phyloP scores from a whole-genome alignment of 2,888 invertebrate genomes.

The Mimachlamys varia region DNA sequence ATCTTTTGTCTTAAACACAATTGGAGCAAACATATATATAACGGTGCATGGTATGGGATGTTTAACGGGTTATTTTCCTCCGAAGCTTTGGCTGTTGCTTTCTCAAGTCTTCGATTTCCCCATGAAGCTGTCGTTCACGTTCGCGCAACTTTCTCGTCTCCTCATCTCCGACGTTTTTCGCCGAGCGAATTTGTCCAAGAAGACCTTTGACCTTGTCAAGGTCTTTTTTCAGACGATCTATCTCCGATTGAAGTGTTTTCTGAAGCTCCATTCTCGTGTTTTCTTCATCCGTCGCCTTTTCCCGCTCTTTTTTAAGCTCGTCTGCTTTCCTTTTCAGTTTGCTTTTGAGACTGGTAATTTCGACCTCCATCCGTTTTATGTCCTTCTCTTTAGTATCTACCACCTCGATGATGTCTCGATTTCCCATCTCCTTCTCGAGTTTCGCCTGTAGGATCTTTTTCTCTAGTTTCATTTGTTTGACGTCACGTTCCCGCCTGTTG shows the following conservation, averaged over 20 bases:
- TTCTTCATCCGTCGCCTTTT: conserved; percentile 58
- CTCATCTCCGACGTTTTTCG: conserved; percentile 65
- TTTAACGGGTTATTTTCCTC: conserved; percentile 38
- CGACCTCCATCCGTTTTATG: conserved; percentile 58
- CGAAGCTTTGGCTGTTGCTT: conserved; percentile 49
- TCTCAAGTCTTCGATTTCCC: conserved; percentile 62
- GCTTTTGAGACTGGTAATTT: conserved; percentile 55
- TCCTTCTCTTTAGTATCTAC: conserved; percentile 65
- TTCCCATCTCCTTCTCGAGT: conserved; percentile 61
- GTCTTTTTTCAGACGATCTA: conserved; percentile 60
- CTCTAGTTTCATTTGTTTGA: conserved; percentile 58
- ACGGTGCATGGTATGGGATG: not conserved
- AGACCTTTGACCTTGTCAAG: conserved; percentile 63
- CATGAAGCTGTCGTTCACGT: conserved; percentile 58
- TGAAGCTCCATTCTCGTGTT: conserved; percentile 61
- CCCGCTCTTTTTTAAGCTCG: conserved; percentile 59
- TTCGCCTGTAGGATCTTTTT: conserved; percentile 62
- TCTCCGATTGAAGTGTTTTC: conserved; percentile 58
- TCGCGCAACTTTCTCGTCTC: conserved; percentile 65
- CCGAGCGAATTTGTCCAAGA: conserved; percentile 63
- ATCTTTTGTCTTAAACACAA: not conserved
- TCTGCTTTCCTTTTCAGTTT: conserved; percentile 59
- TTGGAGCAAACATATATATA: not conserved
- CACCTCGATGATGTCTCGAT: conserved; percentile 50
- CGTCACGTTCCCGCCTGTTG: conserved; percentile 62